Percentiles rank a stretch among this genome's conserved stretches.
Evolutionary conservation across 2,113 vertebrate species (phyloP).

Genomic region (Phaethon lepturus): DNA sequence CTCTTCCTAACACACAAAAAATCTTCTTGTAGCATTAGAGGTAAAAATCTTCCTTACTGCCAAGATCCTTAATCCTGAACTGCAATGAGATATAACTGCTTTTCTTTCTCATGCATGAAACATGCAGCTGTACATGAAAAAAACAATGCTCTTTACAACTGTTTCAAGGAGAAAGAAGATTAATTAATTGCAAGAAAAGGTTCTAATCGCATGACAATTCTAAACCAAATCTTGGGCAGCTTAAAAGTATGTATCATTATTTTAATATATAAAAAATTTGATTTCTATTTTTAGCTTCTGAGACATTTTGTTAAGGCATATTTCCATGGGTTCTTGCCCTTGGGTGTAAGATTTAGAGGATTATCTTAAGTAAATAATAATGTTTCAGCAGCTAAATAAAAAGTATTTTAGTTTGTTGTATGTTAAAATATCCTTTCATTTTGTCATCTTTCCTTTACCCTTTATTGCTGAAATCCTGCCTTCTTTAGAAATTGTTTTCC

Average conservation of each 20-base stretch:
- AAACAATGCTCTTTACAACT: neutral
- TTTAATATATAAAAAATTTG: neutral
- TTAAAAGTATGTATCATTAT: neutral
- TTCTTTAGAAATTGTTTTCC: neutral
- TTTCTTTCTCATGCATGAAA: neutral
- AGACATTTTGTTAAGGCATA: neutral
- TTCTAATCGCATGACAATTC: neutral
- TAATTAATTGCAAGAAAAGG: neutral
- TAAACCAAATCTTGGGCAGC: neutral
- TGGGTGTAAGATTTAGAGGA: neutral
- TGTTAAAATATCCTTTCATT: neutral
- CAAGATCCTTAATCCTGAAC: neutral
- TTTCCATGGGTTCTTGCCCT: neutral
- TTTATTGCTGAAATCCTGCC: neutral
- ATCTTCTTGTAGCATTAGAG: neutral
- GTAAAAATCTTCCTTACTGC: neutral
- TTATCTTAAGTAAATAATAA: neutral
- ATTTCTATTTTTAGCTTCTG: neutral
- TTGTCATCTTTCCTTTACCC: neutral
- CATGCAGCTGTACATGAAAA: neutral
- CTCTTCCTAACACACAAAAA: neutral
- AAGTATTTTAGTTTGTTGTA: neutral
- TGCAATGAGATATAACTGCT: neutral
- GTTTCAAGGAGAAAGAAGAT: slow-evolving; percentile 7
- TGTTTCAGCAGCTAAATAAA: neutral